Evolutionary conservation across 2,888 invertebrate species (phyloP).

Genomic region (Malacosoma neustria): DNA sequence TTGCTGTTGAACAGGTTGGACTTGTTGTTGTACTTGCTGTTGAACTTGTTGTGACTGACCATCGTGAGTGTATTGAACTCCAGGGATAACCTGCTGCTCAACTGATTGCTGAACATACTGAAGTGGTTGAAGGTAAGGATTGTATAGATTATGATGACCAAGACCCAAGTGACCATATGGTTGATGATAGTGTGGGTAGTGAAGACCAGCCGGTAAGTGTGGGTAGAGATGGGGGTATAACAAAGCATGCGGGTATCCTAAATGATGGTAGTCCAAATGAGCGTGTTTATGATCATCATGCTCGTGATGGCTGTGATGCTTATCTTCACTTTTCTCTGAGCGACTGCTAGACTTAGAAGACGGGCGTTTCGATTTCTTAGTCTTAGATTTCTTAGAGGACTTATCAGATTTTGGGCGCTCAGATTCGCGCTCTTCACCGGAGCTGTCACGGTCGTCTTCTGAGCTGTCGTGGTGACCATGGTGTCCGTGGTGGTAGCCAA

Average conservation of each 20-base stretch:
- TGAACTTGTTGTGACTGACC: neutral
- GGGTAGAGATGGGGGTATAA: neutral
- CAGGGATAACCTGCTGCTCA: conserved; percentile 2
- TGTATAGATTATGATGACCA: neutral
- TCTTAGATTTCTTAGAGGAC: neutral
- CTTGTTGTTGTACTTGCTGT: neutral
- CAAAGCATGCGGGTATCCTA: neutral
- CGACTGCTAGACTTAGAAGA: neutral
- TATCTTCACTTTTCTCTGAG: neutral
- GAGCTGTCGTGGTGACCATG: neutral
- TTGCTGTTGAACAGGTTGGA: neutral
- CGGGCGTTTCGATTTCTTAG: neutral
- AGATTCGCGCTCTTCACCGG: neutral
- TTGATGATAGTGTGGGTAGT: neutral
- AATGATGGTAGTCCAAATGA: neutral
- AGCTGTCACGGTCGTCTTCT: neutral
- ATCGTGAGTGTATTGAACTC: conserved; percentile 1
- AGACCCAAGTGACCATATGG: neutral
- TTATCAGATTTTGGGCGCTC: neutral
- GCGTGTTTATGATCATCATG: neutral
- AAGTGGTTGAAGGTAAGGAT: neutral
- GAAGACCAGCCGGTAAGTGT: neutral
- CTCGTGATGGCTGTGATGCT: neutral
- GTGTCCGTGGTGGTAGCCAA: neutral
- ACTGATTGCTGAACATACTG: neutral